These are phyloP conservation scores for Sinopyrophorus schimmeli DNA, from an alignment of 2,888 invertebrate species.

Conservation along the genomic window DNA sequence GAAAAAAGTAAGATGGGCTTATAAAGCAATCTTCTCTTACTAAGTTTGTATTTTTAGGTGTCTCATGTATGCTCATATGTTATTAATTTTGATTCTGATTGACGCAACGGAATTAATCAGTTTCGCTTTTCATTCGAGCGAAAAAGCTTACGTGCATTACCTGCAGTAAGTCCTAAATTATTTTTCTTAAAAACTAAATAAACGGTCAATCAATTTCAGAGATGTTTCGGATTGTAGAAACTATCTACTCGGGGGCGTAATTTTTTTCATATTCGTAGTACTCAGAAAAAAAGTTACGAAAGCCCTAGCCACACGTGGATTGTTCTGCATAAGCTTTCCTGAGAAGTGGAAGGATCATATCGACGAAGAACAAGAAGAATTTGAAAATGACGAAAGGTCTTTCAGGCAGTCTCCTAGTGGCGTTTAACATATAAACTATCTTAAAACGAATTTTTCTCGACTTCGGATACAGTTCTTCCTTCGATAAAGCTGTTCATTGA, in stretches of 20 bases:
- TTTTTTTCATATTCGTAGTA: slow-evolving; percentile 53
- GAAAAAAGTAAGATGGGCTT: slow-evolving; percentile 12
- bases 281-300: slow-evolving; percentile 58
- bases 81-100: not conserved
- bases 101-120: too few relatives aligned
- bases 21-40: not conserved
- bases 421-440: too few relatives aligned
- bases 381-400: too few relatives aligned
- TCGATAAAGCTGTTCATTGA: too few relatives aligned
- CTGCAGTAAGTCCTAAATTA: too few relatives aligned
- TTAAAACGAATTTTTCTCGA: too few relatives aligned
- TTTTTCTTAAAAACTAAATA: not conserved
- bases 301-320: slow-evolving; percentile 44
- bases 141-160: too few relatives aligned
- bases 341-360: slow-evolving; percentile 51
- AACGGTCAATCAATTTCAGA: slow-evolving; percentile 43
- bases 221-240: slow-evolving; percentile 52
- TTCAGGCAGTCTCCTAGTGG: too few relatives aligned
- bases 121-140: too few relatives aligned
- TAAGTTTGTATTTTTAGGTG: slow-evolving; percentile 1
- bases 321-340: slow-evolving; percentile 50
- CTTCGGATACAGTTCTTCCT: too few relatives aligned
- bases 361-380: slow-evolving; percentile 47
- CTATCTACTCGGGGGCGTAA: slow-evolving; percentile 54
- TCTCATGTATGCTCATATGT: not conserved